A percentile compares a stretch with the other conserved stretches of the same genome.
Conservation (phyloP, 2,113 vertebrate species). For the Noctilio leporinus region DNA sequence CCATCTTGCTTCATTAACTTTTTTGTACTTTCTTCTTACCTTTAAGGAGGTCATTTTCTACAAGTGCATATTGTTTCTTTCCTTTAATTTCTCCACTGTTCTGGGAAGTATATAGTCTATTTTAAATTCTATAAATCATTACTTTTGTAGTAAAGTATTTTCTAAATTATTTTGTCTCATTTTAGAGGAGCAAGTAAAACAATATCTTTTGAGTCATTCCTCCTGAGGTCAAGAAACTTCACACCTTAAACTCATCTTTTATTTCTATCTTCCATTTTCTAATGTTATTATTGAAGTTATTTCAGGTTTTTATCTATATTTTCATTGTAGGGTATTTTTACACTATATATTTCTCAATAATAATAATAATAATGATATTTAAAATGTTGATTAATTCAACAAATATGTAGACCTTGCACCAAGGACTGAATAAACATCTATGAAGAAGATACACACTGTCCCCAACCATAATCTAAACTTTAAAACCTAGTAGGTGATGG, state of each 20-base stretch:
- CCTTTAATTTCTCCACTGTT: not conserved
- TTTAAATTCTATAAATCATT: not conserved
- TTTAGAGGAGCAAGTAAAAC: not conserved
- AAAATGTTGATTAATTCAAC: not conserved
- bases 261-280: not conserved
- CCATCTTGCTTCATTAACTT: slow-evolving; percentile 8
- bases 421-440: not conserved
- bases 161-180: not conserved
- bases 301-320: not conserved
- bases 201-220: not conserved
- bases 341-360: not conserved
- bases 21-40: not conserved
- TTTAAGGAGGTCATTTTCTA: not conserved
- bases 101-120: not conserved
- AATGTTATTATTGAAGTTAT: not conserved
- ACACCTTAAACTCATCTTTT: not conserved
- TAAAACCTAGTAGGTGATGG: not conserved
- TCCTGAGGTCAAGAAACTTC: not conserved
- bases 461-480: not conserved
- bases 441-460: not conserved
- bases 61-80: not conserved
- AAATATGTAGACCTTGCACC: not conserved
- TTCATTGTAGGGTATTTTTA: not conserved
- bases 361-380: not conserved
- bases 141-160: not conserved